These are phyloP conservation scores for Deroplatys truncata DNA, from an alignment of 2,888 invertebrate genomes.

Conservation along the genomic window DNA sequence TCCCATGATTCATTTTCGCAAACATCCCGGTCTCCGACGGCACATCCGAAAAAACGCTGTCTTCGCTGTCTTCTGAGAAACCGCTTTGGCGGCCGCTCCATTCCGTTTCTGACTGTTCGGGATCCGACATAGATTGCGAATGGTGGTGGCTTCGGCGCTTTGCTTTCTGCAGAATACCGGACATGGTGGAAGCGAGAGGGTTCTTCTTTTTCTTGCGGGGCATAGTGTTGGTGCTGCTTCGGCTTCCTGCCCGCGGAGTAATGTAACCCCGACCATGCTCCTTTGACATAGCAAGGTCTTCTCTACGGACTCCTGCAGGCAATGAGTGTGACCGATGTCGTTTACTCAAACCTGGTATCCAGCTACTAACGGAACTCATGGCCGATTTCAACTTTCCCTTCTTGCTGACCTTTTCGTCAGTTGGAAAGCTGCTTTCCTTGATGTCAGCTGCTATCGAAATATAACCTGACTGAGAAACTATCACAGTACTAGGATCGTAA, in stretches of 20 bases:
- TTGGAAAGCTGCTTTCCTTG: slow-evolving; percentile 50
- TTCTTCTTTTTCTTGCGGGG: slow-evolving; percentile 70
- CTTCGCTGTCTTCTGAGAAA: slow-evolving; percentile 59
- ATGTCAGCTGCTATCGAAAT: slow-evolving; percentile 68
- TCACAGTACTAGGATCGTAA: slow-evolving; percentile 56
- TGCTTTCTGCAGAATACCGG: slow-evolving; percentile 80
- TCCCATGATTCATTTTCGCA: slow-evolving; percentile 51
- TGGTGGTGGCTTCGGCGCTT: slow-evolving; percentile 58
- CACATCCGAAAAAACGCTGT: slow-evolving; percentile 67
- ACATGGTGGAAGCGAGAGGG: slow-evolving; percentile 76
- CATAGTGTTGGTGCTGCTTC: slow-evolving; percentile 19
- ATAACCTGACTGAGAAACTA: slow-evolving; percentile 74
- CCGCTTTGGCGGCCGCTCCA: slow-evolving; percentile 60
- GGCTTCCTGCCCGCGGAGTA: slow-evolving; percentile 11
- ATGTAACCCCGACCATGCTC: slow-evolving; percentile 14
- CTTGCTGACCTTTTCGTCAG: slow-evolving; percentile 62
- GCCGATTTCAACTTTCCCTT: slow-evolving; percentile 70
- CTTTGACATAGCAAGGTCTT: slow-evolving; percentile 44
- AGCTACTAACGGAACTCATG: slow-evolving; percentile 74
- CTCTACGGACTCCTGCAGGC: slow-evolving; percentile 64
- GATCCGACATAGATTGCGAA: slow-evolving; percentile 66
- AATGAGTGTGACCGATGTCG: slow-evolving; percentile 78
- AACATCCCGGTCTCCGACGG: slow-evolving; percentile 54
- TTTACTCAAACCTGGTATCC: slow-evolving; percentile 75
- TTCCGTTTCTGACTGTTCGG: slow-evolving; percentile 56